Conservation (phyloP, 2,888 invertebrate species). For the Lasioglossum zephyrum region DNA sequence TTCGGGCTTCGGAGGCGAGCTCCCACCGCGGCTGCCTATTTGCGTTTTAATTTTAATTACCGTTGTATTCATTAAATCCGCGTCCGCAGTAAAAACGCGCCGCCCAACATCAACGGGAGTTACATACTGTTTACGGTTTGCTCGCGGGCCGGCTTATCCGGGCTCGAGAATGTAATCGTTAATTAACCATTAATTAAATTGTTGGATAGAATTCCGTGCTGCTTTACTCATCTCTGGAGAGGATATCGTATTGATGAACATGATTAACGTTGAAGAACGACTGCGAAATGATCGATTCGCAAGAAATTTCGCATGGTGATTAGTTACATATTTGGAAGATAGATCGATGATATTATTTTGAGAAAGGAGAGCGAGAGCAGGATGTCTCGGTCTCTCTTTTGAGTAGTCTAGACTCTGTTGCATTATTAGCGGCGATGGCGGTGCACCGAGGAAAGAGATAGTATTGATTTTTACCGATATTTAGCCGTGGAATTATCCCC, state of each 20-base stretch:
- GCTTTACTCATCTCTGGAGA: constrained; percentile 1
- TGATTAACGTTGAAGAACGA: constrained; percentile 24
- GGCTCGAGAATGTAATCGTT: constrained; percentile 34
- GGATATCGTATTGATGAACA: background rate
- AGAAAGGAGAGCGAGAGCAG: background rate
- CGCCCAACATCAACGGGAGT: background rate
- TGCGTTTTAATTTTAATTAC: constrained; percentile 8
- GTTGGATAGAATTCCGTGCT: background rate
- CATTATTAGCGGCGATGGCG: constrained; percentile 76
- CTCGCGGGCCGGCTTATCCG: background rate
- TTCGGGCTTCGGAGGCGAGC: background rate
- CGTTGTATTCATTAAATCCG: constrained; percentile 12
- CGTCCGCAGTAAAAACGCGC: constrained; percentile 18
- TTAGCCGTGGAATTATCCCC: constrained; percentile 83
- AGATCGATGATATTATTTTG: background rate
- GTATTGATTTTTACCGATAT: constrained; percentile 84
- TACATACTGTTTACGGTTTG: background rate
- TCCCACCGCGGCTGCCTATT: background rate
- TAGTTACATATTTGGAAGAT: background rate
- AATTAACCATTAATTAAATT: constrained; percentile 51
- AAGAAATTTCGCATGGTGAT: background rate
- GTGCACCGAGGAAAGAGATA: constrained; percentile 79
- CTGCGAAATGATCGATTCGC: background rate
- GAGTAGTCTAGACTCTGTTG: constrained; percentile 60
- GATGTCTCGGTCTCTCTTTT: constrained; percentile 33